These are phyloP conservation scores for Brachionus sp. DNA, from an alignment of 1,140 invertebrate genomes.

Conservation along the genomic window DNA sequence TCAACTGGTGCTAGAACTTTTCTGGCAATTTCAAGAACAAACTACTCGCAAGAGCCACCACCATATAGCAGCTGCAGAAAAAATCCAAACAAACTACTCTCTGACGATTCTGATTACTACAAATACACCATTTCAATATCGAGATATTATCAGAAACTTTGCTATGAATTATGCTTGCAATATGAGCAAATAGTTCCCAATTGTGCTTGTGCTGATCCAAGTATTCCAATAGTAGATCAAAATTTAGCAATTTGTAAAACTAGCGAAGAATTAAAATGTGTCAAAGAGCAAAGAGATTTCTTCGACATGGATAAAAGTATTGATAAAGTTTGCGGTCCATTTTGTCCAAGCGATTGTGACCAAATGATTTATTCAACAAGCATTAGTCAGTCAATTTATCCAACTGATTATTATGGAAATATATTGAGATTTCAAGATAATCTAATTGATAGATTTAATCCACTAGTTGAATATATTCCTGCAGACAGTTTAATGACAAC, in stretches of 20 bases:
- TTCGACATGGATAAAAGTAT: background rate
- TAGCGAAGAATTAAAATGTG: background rate
- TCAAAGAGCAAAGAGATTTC: background rate
- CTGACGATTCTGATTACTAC: background rate
- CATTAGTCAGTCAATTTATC: background rate
- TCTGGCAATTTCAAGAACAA: background rate
- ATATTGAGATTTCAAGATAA: background rate
- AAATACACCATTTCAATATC: background rate
- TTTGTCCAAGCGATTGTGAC: background rate
- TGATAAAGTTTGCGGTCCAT: background rate
- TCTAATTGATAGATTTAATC: background rate
- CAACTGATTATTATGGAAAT: background rate
- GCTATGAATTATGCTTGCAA: slow-evolving; percentile 5
- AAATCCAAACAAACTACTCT: background rate
- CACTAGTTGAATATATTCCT: background rate
- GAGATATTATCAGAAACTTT: slow-evolving; percentile 14
- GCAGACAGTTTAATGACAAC: background rate
- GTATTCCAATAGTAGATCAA: background rate
- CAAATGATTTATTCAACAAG: background rate
- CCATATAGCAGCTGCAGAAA: background rate
- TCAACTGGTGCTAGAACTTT: background rate
- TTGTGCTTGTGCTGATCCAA: slow-evolving; percentile 7
- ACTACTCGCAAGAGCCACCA: background rate
- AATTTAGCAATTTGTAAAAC: background rate
- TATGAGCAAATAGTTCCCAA: background rate